phyloP scores from a whole-genome alignment of 2,113 vertebrate genomes.

The Chelonoidis abingdonii region DNA sequence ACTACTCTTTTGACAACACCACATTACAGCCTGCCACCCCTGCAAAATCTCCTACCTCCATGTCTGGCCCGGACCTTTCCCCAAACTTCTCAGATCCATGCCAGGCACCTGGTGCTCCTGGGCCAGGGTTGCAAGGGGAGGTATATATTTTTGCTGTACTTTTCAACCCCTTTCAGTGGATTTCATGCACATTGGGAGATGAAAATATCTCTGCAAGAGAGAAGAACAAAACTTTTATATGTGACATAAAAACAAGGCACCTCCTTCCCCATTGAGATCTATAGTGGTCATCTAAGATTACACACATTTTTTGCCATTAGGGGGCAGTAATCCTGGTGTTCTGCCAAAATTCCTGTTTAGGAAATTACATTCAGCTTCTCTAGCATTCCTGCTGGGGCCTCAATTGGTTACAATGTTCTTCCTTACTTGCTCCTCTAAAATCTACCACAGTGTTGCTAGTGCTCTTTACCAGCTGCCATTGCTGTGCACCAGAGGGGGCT shows the following conservation, averaged over 20 bases:
- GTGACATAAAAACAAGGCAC: rapidly evolving
- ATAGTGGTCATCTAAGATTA: not conserved
- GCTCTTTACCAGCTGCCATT: not conserved
- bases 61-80: not conserved
- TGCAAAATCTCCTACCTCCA: not conserved
- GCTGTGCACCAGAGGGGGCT: not conserved
- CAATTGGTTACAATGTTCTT: not conserved
- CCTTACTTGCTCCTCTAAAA: not conserved
- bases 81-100: not conserved
- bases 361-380: not conserved
- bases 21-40: conserved; percentile 8
- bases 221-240: not conserved
- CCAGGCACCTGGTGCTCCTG: not conserved
- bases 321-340: not conserved
- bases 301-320: not conserved
- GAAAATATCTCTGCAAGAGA: not conserved
- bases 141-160: not conserved
- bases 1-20: conserved; percentile 31
- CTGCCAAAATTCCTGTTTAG: conserved; percentile 16
- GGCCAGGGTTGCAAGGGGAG: not conserved
- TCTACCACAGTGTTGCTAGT: not conserved
- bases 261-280: not conserved
- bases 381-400: not conserved
- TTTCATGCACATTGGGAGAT: not conserved
- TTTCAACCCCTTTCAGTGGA: not conserved